Evolutionary conservation across 2,888 invertebrate genomes (phyloP), one percentile per base, ranked within the genome.

Genomic region (Subacronicta megacephala): DNA sequence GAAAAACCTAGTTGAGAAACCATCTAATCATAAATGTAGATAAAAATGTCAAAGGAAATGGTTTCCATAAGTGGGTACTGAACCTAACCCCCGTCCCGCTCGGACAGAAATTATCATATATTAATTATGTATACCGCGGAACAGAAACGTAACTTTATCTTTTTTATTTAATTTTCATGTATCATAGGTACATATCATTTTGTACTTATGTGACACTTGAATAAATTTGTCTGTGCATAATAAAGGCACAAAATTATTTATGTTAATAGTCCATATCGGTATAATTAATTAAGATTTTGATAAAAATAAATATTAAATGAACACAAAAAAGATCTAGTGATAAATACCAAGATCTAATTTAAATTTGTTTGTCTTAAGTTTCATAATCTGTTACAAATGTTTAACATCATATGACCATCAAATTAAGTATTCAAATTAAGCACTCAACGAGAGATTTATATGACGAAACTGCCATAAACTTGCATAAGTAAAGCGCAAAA

Each of bases 51-150:
- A 57, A 72, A 64, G 62, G 61, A 56, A 65, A 65, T 58, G 49
- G 62, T 52, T 67, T 59, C 74, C 80, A 79, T 81, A 81, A 83
- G 81, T 83, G 83, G 75, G 71, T 67, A 74, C 81, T 78, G 79
- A 65, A 67, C 75, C 79, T 78, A 75, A 78, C 75, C 78, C 77
- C 70, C 65, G 70, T 74, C 77, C 70, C 65, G 69, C 75, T 64
- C 66, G 77, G 71, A 76, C 74, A 66, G 62, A 69, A 70, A 85
- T 87, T 85, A 86, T 70, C 83, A 86, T 86, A 85, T 81, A 87
- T 89, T 86, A 86, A 88, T 88, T 87, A 89, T 85, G 85, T 79
- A 85, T 86, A 80, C 84, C 57, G 78, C 62, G 64, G 68, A 77
- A 78, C 73, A 73, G 72, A 78, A 79, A 79, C 65, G 78, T 75